Percentiles rank a stretch among this genome's conserved stretches.
Conservation (phyloP, 2,113 vertebrate species). For the Serinus canaria region DNA sequence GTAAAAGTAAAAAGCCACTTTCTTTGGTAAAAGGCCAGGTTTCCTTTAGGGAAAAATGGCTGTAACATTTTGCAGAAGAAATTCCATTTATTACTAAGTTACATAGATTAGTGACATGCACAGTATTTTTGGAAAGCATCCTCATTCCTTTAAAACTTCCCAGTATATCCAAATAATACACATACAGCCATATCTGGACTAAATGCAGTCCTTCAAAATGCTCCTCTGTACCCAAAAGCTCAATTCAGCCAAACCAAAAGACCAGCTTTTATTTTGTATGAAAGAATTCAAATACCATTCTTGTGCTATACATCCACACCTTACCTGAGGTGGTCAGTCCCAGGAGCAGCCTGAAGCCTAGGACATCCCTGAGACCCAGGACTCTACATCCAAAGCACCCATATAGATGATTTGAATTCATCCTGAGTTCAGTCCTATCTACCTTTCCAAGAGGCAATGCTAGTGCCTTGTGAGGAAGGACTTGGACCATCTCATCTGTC, state of each 20-base stretch:
- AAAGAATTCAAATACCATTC: background rate
- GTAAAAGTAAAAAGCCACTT: background rate
- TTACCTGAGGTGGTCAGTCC: background rate
- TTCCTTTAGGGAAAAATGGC: background rate
- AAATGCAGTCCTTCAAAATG: background rate
- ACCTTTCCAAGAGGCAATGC: background rate
- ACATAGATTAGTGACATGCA: background rate
- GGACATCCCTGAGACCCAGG: background rate
- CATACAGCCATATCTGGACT: background rate
- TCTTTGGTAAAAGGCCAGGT: background rate
- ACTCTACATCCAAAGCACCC: background rate
- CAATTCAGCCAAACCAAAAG: background rate
- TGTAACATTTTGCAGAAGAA: background rate
- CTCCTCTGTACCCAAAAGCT: background rate
- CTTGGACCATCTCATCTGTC: background rate
- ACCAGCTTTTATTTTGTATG: background rate
- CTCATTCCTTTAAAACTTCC: background rate
- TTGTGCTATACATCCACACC: background rate
- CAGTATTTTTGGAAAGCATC: background rate
- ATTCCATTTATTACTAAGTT: background rate
- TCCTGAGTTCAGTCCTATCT: background rate
- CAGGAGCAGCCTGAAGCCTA: background rate
- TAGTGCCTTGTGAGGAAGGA: background rate
- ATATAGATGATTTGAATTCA: background rate
- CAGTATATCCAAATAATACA: background rate